Base-by-base conservation (phyloP, 1,140 invertebrate genomes). In the Matsumurasca onukii region DNA sequence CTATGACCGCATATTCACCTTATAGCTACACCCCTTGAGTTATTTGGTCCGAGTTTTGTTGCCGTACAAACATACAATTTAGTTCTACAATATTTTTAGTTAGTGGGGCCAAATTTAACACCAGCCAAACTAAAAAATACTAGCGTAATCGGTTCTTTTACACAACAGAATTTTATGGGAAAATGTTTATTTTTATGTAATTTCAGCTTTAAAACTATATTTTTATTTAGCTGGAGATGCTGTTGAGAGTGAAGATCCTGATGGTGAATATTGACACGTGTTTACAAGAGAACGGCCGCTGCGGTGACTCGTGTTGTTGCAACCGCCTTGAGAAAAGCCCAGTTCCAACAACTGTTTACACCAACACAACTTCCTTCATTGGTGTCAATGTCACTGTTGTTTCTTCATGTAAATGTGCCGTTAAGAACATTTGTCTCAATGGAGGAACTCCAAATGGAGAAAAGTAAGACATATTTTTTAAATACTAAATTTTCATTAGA, bases 221-320 rank as follows among this genome's bases (percentile, higher is more conserved):
- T 24, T 69, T 17, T 29, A 29, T 64, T 45, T 75, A 88, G 80
- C 77, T 94, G 57, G 89, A 93, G 78, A 78, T 84, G 29, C 84
- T 87, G 34, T 80, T 95, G 9, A 86, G 87, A 29, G 81, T 91
- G 0, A 83, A 87, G 74, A 89, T 98, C 59, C 80, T 88, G 25
- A 89, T 95, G 86, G 86, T 96, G 20, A 91, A 90, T 75, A 94
- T 98, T 66, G 91, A 94, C 76, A 92, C 94, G 77, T 95, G 93
- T 73, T 76, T 94, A 0, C 83, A 88, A 66, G 91, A 94, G 78
- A 86, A 86, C 51, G 78, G 82, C n/a, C 83, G 86, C 63, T 91
- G 89, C 71, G n/a, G n/a, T n/a, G 86, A 90, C 68, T 79, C 83
- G 48, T 89, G 90, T 1, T 94, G 92, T 72, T 83, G 84, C 1